Percentiles rank a stretch among this genome's conserved stretches.
Evolutionary conservation across 2,888 invertebrate species (phyloP).

Genomic region (Lasioglossum figueresi): DNA sequence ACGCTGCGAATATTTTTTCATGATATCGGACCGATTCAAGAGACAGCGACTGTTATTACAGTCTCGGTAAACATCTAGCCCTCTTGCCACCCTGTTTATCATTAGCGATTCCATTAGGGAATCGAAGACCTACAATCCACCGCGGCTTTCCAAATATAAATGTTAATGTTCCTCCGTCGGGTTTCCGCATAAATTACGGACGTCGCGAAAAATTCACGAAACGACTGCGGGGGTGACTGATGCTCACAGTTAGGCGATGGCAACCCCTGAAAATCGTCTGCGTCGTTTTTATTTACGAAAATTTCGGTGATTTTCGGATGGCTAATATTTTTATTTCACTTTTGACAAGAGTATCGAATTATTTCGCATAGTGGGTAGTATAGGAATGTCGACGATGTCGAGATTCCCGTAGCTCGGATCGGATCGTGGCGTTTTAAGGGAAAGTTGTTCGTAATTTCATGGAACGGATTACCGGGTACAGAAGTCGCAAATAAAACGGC

Average conservation of each 20-base stretch:
- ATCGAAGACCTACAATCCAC: conserved; percentile 62
- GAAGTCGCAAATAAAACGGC: conserved; percentile 54
- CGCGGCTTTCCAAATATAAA: conserved; percentile 68
- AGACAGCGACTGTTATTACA: conserved; percentile 56
- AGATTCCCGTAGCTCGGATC: neutral
- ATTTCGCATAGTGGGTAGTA: neutral
- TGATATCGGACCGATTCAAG: conserved; percentile 35
- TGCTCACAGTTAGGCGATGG: conserved; percentile 52
- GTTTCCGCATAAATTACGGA: conserved; percentile 64
- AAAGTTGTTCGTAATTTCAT: conserved; percentile 4
- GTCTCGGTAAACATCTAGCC: conserved; percentile 42
- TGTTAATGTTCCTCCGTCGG: conserved; percentile 69
- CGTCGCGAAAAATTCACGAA: conserved; percentile 18
- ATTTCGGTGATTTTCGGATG: neutral
- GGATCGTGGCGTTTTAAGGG: neutral
- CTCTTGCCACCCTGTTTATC: conserved; percentile 30
- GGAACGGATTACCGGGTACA: conserved; percentile 9
- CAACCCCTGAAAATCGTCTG: conserved; percentile 18
- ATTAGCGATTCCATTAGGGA: conserved; percentile 70
- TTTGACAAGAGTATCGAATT: neutral
- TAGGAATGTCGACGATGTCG: neutral
- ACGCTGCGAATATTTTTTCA: conserved; percentile 45
- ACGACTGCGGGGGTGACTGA: conserved; percentile 3
- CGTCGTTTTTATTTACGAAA: neutral
- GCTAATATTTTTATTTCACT: neutral